Conservation (phyloP, 2,797 vertebrate genomes). For the Kryptopterus vitreolus region DNA sequence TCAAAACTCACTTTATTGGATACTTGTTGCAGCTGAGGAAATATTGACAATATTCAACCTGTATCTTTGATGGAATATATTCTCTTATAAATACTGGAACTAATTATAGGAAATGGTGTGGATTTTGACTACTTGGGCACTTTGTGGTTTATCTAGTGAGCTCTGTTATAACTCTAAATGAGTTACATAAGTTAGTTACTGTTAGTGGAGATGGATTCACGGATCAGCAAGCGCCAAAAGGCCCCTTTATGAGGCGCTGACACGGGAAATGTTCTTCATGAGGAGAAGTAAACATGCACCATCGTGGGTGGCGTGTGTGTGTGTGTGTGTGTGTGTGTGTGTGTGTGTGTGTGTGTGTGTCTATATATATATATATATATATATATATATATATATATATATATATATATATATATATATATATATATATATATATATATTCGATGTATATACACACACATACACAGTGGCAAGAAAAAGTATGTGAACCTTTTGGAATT, state of each 20-base stretch:
- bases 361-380: too few species aligned
- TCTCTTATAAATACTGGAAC: too few species aligned
- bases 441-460: too few species aligned
- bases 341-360: too few species aligned
- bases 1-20: background rate
- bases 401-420: too few species aligned
- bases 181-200: constrained; percentile 1
- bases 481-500: too few species aligned
- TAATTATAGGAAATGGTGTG: background rate
- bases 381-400: too few species aligned
- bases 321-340: too few species aligned
- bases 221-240: background rate
- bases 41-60: too few species aligned
- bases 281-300: background rate
- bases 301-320: background rate
- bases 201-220: background rate
- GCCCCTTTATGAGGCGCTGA: background rate
- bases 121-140: background rate
- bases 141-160: background rate
- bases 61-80: background rate
- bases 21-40: too few species aligned
- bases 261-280: background rate
- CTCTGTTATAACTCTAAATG: background rate
- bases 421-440: too few species aligned
- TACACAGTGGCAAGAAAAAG: too few species aligned